Percentiles rank a stretch among this genome's conserved stretches.
Conservation (phyloP, 2,888 invertebrate genomes). For the Rhagium mordax region DNA sequence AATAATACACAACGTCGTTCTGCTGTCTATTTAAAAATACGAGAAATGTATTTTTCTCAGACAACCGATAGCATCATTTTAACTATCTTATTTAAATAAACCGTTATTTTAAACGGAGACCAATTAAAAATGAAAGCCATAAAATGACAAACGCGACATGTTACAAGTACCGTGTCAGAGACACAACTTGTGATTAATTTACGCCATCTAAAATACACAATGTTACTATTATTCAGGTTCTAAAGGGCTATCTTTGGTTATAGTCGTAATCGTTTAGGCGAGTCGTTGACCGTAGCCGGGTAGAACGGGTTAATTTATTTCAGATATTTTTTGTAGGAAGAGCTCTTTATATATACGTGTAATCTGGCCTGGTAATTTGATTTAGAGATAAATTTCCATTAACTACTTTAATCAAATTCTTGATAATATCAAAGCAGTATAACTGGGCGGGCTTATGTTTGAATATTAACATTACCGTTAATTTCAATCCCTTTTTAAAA, state of each 20-base stretch:
- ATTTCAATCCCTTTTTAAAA: too few species aligned
- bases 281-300: slow-evolving; percentile 28
- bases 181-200: slow-evolving; percentile 15
- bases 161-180: background rate
- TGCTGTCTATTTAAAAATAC: too few species aligned
- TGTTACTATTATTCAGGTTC: slow-evolving; percentile 6
- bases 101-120: slow-evolving; percentile 10
- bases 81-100: slow-evolving; percentile 21
- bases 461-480: background rate
- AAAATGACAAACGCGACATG: slow-evolving; percentile 4
- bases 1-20: too few species aligned
- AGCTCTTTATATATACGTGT: background rate
- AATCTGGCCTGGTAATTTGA: slow-evolving; percentile 1
- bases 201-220: background rate
- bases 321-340: slow-evolving; percentile 14
- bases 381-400: slow-evolving; percentile 22
- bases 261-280: background rate
- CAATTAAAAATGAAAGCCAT: slow-evolving; percentile 22
- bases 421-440: slow-evolving; percentile 18
- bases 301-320: slow-evolving; percentile 20
- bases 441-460: slow-evolving; percentile 1
- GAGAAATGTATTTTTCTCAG: background rate
- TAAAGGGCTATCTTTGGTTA: slow-evolving; percentile 9
- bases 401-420: slow-evolving; percentile 12
- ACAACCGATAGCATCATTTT: background rate